phyloP scores from a whole-genome alignment of 2,113 vertebrate species.

The Pavo muticus region DNA sequence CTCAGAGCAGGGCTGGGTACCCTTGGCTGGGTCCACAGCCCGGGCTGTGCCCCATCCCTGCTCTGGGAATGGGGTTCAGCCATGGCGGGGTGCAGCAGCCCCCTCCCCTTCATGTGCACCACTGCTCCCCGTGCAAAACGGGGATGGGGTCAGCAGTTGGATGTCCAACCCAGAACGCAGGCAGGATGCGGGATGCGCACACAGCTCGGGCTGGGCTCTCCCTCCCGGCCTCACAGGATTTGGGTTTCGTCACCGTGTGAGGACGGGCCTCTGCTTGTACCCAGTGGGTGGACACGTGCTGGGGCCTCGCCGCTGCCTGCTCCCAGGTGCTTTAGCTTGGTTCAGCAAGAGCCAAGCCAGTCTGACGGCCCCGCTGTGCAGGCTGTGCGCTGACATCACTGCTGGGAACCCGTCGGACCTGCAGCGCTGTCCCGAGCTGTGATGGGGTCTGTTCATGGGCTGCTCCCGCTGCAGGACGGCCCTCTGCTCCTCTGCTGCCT shows the following conservation, averaged over 20 bases:
- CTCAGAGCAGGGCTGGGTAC: background rate
- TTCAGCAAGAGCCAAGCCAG: slow-evolving; percentile 58
- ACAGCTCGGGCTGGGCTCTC: background rate
- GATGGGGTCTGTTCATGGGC: background rate
- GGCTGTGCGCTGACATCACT: slow-evolving; percentile 23
- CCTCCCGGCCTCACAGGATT: background rate
- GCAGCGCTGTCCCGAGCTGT: background rate
- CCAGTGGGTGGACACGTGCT: background rate
- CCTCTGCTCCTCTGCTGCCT: fast-evolving
- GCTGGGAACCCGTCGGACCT: slow-evolving; percentile 30
- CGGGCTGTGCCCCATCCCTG: too few species aligned
- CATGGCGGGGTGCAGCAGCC: fast-evolving
- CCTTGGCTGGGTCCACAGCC: background rate
- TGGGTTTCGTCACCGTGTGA: background rate
- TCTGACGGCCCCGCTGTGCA: background rate
- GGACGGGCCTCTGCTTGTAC: slow-evolving; percentile 2
- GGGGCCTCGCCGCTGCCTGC: background rate
- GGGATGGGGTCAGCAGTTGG: background rate
- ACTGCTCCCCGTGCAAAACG: fast-evolving
- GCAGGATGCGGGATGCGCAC: background rate
- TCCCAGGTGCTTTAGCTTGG: background rate
- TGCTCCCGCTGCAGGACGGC: background rate
- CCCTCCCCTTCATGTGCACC: background rate
- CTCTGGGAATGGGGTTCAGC: background rate
- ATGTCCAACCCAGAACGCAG: background rate